Evolutionary conservation across 1,140 invertebrate genomes (phyloP).

Genomic region (Drosophila simulans): DNA sequence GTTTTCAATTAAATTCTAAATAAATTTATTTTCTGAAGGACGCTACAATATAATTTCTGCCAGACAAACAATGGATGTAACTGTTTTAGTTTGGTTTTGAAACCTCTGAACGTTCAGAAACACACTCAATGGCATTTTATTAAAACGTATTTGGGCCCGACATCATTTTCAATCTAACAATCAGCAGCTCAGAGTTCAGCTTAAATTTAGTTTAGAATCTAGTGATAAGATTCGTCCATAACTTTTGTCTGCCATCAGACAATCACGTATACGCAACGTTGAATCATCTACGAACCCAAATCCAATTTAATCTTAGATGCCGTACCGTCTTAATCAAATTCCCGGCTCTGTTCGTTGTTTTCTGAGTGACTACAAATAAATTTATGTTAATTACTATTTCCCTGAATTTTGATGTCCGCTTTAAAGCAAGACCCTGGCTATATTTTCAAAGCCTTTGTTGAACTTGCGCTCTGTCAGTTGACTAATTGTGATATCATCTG

Average conservation of each 20-base stretch:
- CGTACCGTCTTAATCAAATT: constrained; percentile 1
- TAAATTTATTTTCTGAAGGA: neutral
- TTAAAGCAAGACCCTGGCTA: constrained; percentile 20
- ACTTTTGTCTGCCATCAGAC: neutral
- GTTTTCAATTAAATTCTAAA: neutral
- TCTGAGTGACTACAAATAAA: constrained; percentile 23
- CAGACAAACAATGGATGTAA: no score
- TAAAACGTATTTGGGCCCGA: neutral
- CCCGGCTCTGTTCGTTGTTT: neutral
- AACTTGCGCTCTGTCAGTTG: constrained; percentile 27
- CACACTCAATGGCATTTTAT: neutral
- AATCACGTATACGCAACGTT: constrained; percentile 51
- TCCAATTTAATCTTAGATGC: constrained; percentile 7
- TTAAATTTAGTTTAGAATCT: constrained; percentile 2
- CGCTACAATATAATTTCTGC: neutral
- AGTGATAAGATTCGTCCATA: constrained; percentile 36
- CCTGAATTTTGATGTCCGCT: constrained; percentile 19
- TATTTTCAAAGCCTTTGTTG: constrained; percentile 34
- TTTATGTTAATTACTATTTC: constrained; percentile 62
- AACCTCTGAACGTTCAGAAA: neutral
- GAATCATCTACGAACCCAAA: constrained; percentile 35
- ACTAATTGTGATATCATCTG: constrained; percentile 75
- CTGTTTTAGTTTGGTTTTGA: neutral
- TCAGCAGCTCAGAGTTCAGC: constrained; percentile 37
- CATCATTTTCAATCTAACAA: neutral